Percentiles rank a stretch among this genome's conserved stretches.
Conservation (phyloP, 2,113 vertebrate species). For the Oreochromis tanganicae region DNA sequence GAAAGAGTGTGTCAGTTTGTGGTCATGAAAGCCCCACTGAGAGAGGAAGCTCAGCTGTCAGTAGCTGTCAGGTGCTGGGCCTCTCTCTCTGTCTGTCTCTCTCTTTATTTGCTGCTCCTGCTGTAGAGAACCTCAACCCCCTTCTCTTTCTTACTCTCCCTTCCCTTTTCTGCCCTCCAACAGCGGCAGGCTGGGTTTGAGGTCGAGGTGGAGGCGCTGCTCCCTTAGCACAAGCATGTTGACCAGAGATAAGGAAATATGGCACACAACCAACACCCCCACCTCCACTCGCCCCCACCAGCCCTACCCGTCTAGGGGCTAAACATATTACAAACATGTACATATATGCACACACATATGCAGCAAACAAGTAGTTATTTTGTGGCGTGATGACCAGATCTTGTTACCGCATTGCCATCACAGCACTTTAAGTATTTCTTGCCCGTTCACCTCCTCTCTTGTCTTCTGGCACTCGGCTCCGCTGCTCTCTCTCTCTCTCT, state of each 20-base stretch:
- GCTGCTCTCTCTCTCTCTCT: background rate
- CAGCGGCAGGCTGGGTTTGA: slow-evolving; percentile 27
- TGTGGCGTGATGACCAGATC: background rate
- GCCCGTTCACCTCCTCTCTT: background rate
- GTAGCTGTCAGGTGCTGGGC: slow-evolving; percentile 25
- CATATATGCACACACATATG: background rate
- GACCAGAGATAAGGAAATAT: slow-evolving; percentile 59
- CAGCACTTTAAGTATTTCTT: background rate
- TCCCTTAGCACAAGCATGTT: slow-evolving; percentile 42
- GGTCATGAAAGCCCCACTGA: slow-evolving; percentile 35
- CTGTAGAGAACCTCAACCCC: background rate
- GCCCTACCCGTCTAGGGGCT: background rate
- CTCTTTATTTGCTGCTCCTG: slow-evolving; percentile 10
- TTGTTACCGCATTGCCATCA: background rate
- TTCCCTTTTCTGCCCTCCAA: slow-evolving; percentile 7
- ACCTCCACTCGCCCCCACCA: background rate
- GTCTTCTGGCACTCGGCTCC: background rate
- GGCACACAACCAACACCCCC: slow-evolving; percentile 3
- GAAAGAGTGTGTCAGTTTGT: slow-evolving; percentile 45
- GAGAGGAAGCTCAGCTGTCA: slow-evolving; percentile 65
- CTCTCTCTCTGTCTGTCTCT: background rate
- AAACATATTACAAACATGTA: background rate
- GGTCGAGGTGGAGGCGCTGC: slow-evolving; percentile 32
- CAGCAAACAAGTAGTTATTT: background rate
- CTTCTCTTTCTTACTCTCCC: background rate